Conservation (phyloP, 2,797 vertebrate genomes). For the Sebastes oblongus region DNA sequence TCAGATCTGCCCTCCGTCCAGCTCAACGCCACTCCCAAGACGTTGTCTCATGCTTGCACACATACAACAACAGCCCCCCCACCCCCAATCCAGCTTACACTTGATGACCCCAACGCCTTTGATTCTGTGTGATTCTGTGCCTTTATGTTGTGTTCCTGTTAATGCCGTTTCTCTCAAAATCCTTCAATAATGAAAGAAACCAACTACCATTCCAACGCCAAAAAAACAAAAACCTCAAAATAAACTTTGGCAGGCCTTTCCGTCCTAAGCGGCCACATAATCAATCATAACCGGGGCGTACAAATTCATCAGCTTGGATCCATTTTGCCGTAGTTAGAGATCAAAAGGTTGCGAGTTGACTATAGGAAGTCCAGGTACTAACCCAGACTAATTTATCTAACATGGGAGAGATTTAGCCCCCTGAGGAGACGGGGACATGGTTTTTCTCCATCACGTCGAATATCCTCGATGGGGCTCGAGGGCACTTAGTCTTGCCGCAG, state of each 20-base stretch:
- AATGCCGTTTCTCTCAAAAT: conserved; percentile 17
- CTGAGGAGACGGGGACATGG: conserved; percentile 79
- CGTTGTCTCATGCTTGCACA: conserved; percentile 11
- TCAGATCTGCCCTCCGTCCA: conserved; percentile 81
- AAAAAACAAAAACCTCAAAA: conserved; percentile 44
- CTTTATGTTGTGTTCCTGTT: conserved; percentile 30
- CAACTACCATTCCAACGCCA: conserved; percentile 19
- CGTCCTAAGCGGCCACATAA: conserved; percentile 81
- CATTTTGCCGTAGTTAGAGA: conserved; percentile 95
- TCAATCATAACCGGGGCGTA: conserved; percentile 93
- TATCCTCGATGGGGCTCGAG: conserved; percentile 76
- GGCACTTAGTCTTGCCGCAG: conserved; percentile 74
- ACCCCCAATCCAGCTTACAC: conserved; percentile 22
- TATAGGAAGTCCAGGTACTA: conserved; percentile 83
- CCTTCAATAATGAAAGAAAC: conserved; percentile 20
- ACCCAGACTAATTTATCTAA: conserved; percentile 82
- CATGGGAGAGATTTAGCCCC: conserved; percentile 79
- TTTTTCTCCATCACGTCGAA: conserved; percentile 80
- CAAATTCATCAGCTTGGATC: conserved; percentile 99
- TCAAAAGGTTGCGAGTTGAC: conserved; percentile 89
- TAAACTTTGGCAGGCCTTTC: conserved; percentile 84
- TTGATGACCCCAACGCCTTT: conserved; percentile 56
- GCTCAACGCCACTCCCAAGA: conserved; percentile 31
- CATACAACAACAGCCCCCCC: not conserved
- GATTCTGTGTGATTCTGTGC: conserved; percentile 9